phyloP scores from a whole-genome alignment of 1,140 invertebrate genomes.

The Drosophila tropicalis region DNA sequence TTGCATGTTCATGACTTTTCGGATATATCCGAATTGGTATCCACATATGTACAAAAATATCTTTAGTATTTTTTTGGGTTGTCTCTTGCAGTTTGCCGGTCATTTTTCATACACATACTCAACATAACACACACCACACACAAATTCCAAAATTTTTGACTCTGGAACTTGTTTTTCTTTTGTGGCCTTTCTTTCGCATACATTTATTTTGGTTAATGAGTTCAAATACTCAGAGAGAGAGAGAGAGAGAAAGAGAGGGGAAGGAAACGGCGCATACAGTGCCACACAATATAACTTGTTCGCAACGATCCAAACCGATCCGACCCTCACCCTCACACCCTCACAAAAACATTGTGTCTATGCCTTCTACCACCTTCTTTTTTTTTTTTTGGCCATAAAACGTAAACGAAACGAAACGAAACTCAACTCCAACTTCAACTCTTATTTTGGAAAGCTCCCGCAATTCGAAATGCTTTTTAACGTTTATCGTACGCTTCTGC shows the following conservation, averaged over 20 bases:
- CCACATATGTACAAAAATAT: background rate
- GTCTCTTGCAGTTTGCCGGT: constrained; percentile 65
- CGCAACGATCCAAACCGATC: no score
- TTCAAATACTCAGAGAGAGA: constrained; percentile 33
- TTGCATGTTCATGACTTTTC: constrained; percentile 61
- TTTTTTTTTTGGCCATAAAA: constrained; percentile 53
- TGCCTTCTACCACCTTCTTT: constrained; percentile 37
- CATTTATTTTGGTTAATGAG: constrained; percentile 74
- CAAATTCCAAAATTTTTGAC: constrained; percentile 39
- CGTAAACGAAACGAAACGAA: constrained; percentile 23
- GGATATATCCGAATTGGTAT: background rate
- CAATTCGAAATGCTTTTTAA: constrained; percentile 73
- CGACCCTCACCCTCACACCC: constrained; percentile 26
- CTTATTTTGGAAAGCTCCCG: constrained; percentile 65
- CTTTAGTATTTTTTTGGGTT: constrained; percentile 14
- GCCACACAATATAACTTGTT: constrained; percentile 36
- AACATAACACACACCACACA: no score
- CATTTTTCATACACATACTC: constrained; percentile 49
- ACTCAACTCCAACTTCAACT: constrained; percentile 24
- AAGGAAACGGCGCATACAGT: background rate
- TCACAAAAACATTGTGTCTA: constrained; percentile 8
- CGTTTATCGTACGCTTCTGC: constrained; percentile 52
- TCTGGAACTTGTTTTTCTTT: constrained; percentile 62
- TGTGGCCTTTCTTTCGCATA: constrained; percentile 51
- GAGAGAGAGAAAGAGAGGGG: constrained; percentile 6